These are phyloP conservation scores for Tachina fera DNA, from an alignment of 2,888 invertebrate genomes.

Conservation along the genomic window DNA sequence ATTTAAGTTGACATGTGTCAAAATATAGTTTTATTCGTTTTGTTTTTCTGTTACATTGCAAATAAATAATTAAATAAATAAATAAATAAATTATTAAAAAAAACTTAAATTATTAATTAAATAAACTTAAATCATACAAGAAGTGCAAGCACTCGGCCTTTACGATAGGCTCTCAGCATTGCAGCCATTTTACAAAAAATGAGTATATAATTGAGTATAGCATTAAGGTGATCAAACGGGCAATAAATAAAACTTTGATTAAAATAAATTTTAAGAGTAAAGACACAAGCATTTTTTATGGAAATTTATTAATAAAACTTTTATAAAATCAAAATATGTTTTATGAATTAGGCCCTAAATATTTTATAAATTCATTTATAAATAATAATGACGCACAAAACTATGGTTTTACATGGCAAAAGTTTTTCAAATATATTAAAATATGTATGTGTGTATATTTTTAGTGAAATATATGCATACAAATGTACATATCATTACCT, in stretches of 20 bases:
- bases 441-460: no score
- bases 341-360: no score
- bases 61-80: conserved; percentile 36
- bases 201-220: conserved; percentile 21
- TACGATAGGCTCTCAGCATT: background rate
- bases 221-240: conserved; percentile 2
- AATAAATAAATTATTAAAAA: conserved; percentile 65
- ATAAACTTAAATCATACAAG: conserved; percentile 46
- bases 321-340: no score
- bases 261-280: conserved; percentile 49
- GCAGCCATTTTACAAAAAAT: background rate
- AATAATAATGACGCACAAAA: conserved; percentile 53
- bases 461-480: no score
- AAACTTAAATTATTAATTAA: conserved; percentile 44
- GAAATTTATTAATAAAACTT: no score
- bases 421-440: no score
- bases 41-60: conserved; percentile 47
- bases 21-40: conserved; percentile 56
- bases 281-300: no score
- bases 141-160: conserved; percentile 13
- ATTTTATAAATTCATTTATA: no score
- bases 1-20: background rate
- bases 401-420: conserved; percentile 23
- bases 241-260: conserved; percentile 19
- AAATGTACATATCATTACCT: no score